These are phyloP conservation scores for Otolemur garnettii DNA, from an alignment of 2,113 vertebrate genomes.

Conservation along the genomic window DNA sequence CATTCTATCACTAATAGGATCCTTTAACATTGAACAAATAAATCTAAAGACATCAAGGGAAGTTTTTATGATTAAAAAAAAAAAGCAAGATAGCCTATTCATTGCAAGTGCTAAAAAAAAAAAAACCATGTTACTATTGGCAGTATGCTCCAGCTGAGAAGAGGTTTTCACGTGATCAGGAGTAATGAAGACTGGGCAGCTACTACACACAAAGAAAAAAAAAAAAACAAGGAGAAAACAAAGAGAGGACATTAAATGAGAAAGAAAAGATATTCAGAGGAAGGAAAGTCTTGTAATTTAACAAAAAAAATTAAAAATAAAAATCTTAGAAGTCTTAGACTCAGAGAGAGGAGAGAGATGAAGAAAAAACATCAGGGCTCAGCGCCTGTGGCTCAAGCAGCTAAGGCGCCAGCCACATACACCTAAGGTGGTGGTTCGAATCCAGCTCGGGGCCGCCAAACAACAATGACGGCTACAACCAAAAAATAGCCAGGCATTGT, in stretches of 20 bases:
- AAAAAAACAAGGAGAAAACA: background rate
- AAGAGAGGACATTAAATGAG: background rate
- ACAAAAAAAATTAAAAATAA: background rate
- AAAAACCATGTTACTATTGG: background rate
- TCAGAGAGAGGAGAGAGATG: background rate
- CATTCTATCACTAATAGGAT: background rate
- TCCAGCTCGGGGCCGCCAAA: too few species aligned
- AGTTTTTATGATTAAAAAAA: too few species aligned
- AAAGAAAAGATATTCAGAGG: background rate
- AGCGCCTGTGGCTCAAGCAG: too few species aligned
- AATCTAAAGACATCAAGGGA: background rate
- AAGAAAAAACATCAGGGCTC: too few species aligned
- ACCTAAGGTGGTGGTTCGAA: too few species aligned
- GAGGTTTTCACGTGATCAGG: background rate
- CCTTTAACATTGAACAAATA: background rate
- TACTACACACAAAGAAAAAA: background rate
- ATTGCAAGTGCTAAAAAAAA: background rate
- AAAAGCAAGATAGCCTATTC: background rate
- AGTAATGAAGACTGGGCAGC: background rate
- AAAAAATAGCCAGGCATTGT: too few species aligned
- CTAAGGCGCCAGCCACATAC: too few species aligned
- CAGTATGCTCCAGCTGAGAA: background rate
- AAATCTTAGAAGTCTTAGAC: background rate
- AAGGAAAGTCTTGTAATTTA: background rate
- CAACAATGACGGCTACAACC: too few species aligned